Base-by-base conservation (phyloP, 2,888 invertebrate species). In the Sphinx pinastri region DNA sequence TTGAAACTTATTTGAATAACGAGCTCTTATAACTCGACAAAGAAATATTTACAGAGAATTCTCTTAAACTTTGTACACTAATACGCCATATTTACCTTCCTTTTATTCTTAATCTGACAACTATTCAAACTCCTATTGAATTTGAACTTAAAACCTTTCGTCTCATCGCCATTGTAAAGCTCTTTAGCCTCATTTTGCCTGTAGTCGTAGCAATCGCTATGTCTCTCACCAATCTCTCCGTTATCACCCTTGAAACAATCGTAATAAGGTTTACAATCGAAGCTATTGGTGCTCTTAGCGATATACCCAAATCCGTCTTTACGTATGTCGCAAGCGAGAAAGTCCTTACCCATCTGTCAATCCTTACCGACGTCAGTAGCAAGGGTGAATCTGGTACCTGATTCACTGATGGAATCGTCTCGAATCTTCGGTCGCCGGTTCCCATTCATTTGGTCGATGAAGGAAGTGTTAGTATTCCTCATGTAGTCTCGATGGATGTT, bases 121-220 rank as follows among this genome's bases (percentile, higher is more conserved):
- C 91, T 90, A 79, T 92, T 92, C 70, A 93, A 84, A 83, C 93
- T 94, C 78, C 92, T 87, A 76, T 92, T 92, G 79, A 93, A 92
- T 76, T 89, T 92, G 79, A 89, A 88, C 72, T 87, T 88, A 77
- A 89, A 88, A 77, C 90, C 89, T 77, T 90, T 88, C 77, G 84
- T 86, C 14, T 80, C 77, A 70, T 89, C 89, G 38, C 87, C 86
- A 31, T 81, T 81, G 72, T 79, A 84, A 0, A 84, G 72, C 71
- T 90, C 89, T 19, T 84, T 87, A 60, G 81, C 75, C 70, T 88
- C 88, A 16, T 85, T 74, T 25, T 88, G 85, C 31, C 93, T 83
- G 55, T 92, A 92, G 75, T 93, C 63, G 74, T 86, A 82, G 0
- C 86, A 85, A 71, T 93, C 93, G 77, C 93, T 92, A 51, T 91